These are phyloP conservation scores for Anarsia innoxiella DNA, from an alignment of 2,888 invertebrate genomes.

Conservation along the genomic window DNA sequence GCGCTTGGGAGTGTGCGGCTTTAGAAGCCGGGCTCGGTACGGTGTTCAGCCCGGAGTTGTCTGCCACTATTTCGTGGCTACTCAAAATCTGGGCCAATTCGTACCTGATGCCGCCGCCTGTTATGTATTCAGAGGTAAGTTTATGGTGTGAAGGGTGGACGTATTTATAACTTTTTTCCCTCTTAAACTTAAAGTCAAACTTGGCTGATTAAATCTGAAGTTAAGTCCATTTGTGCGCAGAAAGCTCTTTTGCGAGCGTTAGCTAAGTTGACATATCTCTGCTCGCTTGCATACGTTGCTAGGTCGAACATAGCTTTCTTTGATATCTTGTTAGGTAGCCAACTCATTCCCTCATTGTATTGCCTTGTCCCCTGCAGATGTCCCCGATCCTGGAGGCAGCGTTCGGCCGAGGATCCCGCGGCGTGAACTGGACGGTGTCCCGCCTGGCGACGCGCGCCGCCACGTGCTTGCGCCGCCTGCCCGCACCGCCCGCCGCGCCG, in stretches of 20 bases:
- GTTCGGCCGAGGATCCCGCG: conserved; percentile 47
- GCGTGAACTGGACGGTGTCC: conserved; percentile 48
- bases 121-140: conserved; percentile 51
- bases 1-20: conserved; percentile 84
- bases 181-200: too few relatives aligned
- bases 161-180: too few relatives aligned
- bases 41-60: conserved; percentile 86
- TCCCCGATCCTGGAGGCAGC: conserved; percentile 48
- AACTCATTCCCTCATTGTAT: too few relatives aligned
- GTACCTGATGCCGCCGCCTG: conserved; percentile 77
- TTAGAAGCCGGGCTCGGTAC: conserved; percentile 76
- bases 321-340: too few relatives aligned
- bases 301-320: too few relatives aligned
- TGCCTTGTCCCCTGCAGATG: conserved; percentile 36
- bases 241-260: too few relatives aligned
- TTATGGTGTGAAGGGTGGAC: too few relatives aligned
- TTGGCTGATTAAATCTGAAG: too few relatives aligned
- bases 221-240: too few relatives aligned
- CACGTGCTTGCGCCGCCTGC: conserved; percentile 40
- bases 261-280: too few relatives aligned
- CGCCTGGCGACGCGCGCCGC: conserved; percentile 47
- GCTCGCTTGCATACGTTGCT: too few relatives aligned
- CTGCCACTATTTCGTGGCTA: conserved; percentile 85
- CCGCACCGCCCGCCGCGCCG: conserved; percentile 27
- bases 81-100: conserved; percentile 84